Evolutionary conservation across 2,888 invertebrate genomes (phyloP).

Genomic region (Tenthredo mesomela): DNA sequence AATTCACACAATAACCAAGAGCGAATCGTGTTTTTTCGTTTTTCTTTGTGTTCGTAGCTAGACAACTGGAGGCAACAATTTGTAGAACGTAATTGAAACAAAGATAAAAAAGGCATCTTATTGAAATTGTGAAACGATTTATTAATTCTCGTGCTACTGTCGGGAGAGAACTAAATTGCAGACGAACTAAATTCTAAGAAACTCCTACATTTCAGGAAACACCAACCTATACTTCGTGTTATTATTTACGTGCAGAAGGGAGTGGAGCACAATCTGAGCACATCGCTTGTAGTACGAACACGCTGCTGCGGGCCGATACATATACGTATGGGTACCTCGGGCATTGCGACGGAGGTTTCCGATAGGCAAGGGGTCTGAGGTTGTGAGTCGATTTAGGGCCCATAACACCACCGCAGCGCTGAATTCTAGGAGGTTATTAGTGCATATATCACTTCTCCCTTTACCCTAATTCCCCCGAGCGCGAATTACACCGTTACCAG

Average conservation of each 20-base stretch:
- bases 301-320: slow-evolving; percentile 22
- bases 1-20: slow-evolving; percentile 20
- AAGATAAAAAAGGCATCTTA: neutral
- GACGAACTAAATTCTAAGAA: neutral
- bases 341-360: slow-evolving; percentile 30
- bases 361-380: slow-evolving; percentile 23
- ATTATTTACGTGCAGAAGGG: neutral
- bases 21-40: neutral
- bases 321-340: slow-evolving; percentile 35
- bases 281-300: neutral
- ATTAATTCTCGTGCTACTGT: neutral
- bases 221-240: slow-evolving; percentile 9
- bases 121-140: neutral
- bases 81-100: neutral
- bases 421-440: slow-evolving; percentile 49
- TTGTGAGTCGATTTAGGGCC: slow-evolving; percentile 46
- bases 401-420: slow-evolving; percentile 33
- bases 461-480: slow-evolving; percentile 22
- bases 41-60: neutral
- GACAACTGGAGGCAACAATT: neutral
- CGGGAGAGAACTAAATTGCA: neutral
- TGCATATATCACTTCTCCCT: slow-evolving; percentile 42
- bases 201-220: neutral
- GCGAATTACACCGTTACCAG: slow-evolving; percentile 27
- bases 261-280: neutral